phyloP scores from a whole-genome alignment of 2,888 invertebrate genomes.

The Athripsodes cinereus region DNA sequence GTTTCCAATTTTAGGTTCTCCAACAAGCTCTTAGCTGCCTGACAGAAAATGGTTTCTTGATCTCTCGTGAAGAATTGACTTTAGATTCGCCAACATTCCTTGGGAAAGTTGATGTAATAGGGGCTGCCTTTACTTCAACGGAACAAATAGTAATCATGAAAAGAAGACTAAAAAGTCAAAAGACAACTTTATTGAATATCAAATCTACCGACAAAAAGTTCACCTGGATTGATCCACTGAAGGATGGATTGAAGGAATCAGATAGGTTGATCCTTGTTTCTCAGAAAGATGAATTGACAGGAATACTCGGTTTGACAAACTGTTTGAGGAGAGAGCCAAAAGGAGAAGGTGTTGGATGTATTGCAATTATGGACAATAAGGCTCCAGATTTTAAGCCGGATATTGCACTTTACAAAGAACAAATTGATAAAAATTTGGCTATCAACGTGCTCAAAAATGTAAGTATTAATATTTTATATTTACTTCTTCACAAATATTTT shows the following conservation, averaged over 20 bases:
- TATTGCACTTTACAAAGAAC: conserved; percentile 58
- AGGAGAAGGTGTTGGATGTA: conserved; percentile 55
- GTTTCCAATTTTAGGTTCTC: conserved; percentile 43
- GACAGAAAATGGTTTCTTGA: conserved; percentile 53
- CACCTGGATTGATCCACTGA: conserved; percentile 49
- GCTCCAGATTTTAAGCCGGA: conserved; percentile 62
- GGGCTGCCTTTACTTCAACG: conserved; percentile 42
- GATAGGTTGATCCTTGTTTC: conserved; percentile 59
- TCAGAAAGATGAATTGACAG: conserved; percentile 63
- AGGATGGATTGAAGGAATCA: conserved; percentile 41
- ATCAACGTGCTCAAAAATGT: conserved; percentile 68
- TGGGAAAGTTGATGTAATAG: conserved; percentile 45
- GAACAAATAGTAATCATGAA: conserved; percentile 52
- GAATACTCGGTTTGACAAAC: conserved; percentile 85
- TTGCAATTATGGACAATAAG: conserved; percentile 57
- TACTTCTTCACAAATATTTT: too few relatives aligned
- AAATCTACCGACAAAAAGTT: conserved; percentile 39
- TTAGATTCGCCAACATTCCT: conserved; percentile 35
- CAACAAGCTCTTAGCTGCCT: conserved; percentile 44
- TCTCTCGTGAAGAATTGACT: conserved; percentile 50
- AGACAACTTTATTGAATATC: conserved; percentile 46
- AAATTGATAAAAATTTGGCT: conserved; percentile 66
- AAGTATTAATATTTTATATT: too few relatives aligned
- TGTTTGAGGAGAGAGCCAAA: conserved; percentile 78
- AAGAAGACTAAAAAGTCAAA: conserved; percentile 43